Conservation (phyloP, 1,140 invertebrate genomes). For the Drosophila eugracilis region DNA sequence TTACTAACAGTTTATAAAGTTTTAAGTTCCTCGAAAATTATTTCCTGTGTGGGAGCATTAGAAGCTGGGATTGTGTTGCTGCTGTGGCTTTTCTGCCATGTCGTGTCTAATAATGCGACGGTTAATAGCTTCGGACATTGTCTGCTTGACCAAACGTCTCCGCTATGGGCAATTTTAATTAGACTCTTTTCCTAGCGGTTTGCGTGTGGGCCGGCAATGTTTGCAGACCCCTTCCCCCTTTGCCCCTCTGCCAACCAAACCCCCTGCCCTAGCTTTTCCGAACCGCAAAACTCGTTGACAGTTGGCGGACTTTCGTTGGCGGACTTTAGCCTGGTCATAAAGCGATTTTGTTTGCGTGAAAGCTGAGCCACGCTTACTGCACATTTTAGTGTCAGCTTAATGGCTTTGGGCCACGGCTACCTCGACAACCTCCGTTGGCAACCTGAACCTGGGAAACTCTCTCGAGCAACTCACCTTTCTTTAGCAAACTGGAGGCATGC, state of each 20-base stretch:
- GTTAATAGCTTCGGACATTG: slow-evolving; percentile 78
- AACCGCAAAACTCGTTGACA: slow-evolving; percentile 76
- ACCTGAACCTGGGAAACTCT: slow-evolving; percentile 41
- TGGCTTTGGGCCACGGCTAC: slow-evolving; percentile 60
- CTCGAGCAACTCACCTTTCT: slow-evolving; percentile 88
- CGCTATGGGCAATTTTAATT: slow-evolving; percentile 65
- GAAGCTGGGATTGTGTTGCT: slow-evolving; percentile 46
- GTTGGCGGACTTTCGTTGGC: slow-evolving; percentile 57
- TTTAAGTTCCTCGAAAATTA: not conserved
- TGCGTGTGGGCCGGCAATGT: slow-evolving; percentile 71
- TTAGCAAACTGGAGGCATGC: slow-evolving; percentile 91
- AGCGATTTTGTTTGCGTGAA: slow-evolving; percentile 82
- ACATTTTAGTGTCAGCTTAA: slow-evolving; percentile 82
- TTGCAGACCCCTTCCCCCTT: slow-evolving; percentile 18
- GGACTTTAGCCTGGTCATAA: slow-evolving; percentile 65
- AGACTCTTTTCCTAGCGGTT: slow-evolving; percentile 65
- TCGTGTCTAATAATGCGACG: slow-evolving; percentile 75
- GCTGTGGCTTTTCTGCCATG: slow-evolving; percentile 66
- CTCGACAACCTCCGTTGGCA: slow-evolving; percentile 21
- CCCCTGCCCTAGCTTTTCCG: slow-evolving; percentile 29
- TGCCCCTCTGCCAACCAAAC: slow-evolving; percentile 13
- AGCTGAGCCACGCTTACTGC: slow-evolving; percentile 81
- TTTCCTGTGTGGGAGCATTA: slow-evolving; percentile 42
- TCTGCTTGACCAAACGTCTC: slow-evolving; percentile 44
- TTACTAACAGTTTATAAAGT: not conserved